Base-by-base conservation (phyloP, 2,113 vertebrate genomes). In the Channa maculata region DNA sequence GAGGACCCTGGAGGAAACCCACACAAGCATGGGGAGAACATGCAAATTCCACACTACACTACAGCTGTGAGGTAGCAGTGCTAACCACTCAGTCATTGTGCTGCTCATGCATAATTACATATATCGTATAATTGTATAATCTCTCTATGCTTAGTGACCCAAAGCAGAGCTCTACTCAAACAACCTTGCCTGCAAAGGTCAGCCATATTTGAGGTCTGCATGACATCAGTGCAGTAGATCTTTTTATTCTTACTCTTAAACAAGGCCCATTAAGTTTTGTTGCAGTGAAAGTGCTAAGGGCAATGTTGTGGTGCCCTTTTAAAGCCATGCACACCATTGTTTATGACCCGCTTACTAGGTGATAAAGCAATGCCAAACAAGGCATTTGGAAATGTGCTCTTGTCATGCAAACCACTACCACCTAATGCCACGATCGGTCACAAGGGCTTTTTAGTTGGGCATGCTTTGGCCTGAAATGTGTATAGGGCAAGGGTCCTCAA, bases 191-290 rank as follows among this genome's bases (percentile, higher is more conserved):
- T 70, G 61, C 69, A 59, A 62, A 80, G 77, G 87, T 71, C 83
- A 54, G 73, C 69, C 83, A 43, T 77, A 75, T 88, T 84, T 84
- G 82, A 85, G 85, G 83, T 79, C 82, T 85, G 83, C 80, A 91
- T 94, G 91, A 94, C 91, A 89, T 93, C 92, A 92, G 70, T 69
- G 49, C 64, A 83, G 86, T 88, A 88, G 90, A 83, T 87, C 45
- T 63, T 88, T 92, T 91, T 88, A 90, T 86, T 84, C 82, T 84
- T 82, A 75, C 85, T 71, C 67, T 89, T 87, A 90, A 88, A 91
- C 67, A 72, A 91, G 89, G 82, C 77, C 87, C 83, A 92, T 94
- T 93, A 94, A 93, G 75, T 94, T 93, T 93, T 92, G 91, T 92
- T 90, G 87, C 84, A 77, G 89, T 70, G 82, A 91, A 92, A 93